phyloP scores from a whole-genome alignment of 2,113 vertebrate species.

The Protomyctophum bolini region DNA sequence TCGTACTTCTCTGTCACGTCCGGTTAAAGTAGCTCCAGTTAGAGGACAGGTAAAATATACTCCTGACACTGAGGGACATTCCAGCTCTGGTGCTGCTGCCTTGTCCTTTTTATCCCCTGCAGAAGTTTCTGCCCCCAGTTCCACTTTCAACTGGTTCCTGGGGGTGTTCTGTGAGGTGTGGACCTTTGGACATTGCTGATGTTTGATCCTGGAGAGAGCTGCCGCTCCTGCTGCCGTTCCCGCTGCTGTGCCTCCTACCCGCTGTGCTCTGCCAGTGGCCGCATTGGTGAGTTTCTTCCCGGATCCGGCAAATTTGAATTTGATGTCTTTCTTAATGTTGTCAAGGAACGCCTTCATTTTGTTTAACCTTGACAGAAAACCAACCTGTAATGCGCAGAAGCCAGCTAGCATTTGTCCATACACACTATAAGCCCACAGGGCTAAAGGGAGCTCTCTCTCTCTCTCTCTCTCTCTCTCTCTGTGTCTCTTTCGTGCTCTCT shows the following conservation, averaged over 20 bases:
- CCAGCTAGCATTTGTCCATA: too few species aligned
- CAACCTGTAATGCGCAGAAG: too few species aligned
- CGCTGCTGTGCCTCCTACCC: neutral
- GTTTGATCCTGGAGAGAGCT: slow-evolving; percentile 88
- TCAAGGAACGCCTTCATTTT: slow-evolving; percentile 94
- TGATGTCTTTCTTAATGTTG: slow-evolving; percentile 89
- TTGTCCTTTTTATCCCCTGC: slow-evolving; percentile 65
- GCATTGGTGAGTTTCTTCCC: slow-evolving; percentile 88
- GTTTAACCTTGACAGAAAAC: neutral
- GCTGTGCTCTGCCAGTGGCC: slow-evolving; percentile 86
- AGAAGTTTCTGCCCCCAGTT: slow-evolving; percentile 84
- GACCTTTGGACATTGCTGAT: slow-evolving; percentile 75
- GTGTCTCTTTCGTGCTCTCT: too few species aligned
- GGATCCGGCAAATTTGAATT: slow-evolving; percentile 89
- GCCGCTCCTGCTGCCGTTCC: slow-evolving; percentile 82
- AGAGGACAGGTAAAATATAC: slow-evolving; percentile 92
- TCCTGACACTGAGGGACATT: slow-evolving; percentile 78
- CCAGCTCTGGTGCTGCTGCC: slow-evolving; percentile 52
- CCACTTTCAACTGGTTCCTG: slow-evolving; percentile 86
- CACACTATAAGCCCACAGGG: too few species aligned
- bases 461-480: too few species aligned
- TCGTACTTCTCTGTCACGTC: slow-evolving; percentile 81
- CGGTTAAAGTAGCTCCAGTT: slow-evolving; percentile 82
- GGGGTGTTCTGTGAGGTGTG: slow-evolving; percentile 82
- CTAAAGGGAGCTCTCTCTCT: too few species aligned